Evolutionary conservation across 2,113 vertebrate species (phyloP), one percentile per base, ranked within the genome.

Genomic region (Barnardius zonarius): DNA sequence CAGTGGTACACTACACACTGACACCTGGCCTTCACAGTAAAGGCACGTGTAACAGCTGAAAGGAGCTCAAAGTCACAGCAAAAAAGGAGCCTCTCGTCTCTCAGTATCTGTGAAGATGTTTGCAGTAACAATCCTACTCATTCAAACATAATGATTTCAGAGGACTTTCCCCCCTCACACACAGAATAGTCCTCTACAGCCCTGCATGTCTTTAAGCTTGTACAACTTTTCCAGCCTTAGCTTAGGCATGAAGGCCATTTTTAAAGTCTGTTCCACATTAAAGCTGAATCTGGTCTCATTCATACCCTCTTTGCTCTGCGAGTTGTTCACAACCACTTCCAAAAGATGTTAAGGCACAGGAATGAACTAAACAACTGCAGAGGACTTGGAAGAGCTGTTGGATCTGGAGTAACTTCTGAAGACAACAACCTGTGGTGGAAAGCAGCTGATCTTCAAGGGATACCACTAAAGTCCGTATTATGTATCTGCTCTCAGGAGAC

Each of bases 131-230:
- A 57, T 43, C 59, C 54, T 39, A 19, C 20, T 70, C 17, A 18
- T 46, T 84, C 43, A 59, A 75, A 73, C 11, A 59, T 4, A 57
- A 19, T 1, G 8, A 59, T 68, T 86, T 52, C 19, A 33, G 39
- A 68, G 28, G 70, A 70, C 49, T 77, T 48, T 1, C 10, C 13
- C 30, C 33, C 33, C 24, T 37, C 2, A 0, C 35, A n/a, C 0
- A 51, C 33, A 18, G 25, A 41, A 51, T 3, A 59, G 39, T 63
- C 35, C 49, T 15, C 82, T 37, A 48, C 24, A 88, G 49, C 41
- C 31, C 78, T 70, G 63, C 23, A 12, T 2, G 37, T 74, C 90
- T 28, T 75, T 11, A 39, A 51, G 49, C 10, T 4, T 46, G 64
- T 77, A 64, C 85, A 61, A 8, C 33, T 93, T 51, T 91, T 46